Percentiles rank a stretch among this genome's conserved stretches.
These are phyloP conservation scores for Dasypolia templi DNA, from an alignment of 2,888 invertebrate genomes.

Conservation along the genomic window DNA sequence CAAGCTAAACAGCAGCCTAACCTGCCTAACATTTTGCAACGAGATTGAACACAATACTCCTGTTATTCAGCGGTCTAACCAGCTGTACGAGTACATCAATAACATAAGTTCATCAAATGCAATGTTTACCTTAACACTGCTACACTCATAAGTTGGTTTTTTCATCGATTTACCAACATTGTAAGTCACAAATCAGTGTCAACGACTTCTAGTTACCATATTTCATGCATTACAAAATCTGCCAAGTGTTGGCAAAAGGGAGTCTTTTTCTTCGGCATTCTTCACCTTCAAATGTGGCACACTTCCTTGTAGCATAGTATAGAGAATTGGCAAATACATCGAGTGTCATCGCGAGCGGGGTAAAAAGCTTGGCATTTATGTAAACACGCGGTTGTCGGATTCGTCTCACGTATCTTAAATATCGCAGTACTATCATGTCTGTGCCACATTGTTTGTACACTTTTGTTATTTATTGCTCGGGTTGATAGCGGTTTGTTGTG, in stretches of 20 bases:
- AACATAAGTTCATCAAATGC: not conserved
- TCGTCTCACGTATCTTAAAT: constrained; percentile 60
- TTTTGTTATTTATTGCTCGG: constrained; percentile 33
- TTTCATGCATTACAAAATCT: constrained; percentile 32
- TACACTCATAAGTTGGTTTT: not conserved
- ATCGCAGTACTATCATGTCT: constrained; percentile 44
- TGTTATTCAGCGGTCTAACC: not conserved
- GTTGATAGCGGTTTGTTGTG: constrained; percentile 23
- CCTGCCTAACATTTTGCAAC: not conserved
- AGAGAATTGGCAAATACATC: constrained; percentile 54
- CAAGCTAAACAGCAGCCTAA: not conserved
- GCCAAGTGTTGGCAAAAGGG: constrained; percentile 26
- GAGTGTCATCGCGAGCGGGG: constrained; percentile 39
- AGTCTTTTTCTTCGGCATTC: constrained; percentile 23
- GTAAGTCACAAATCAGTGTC: constrained; percentile 38
- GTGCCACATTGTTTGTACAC: constrained; percentile 47
- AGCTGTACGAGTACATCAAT: not conserved
- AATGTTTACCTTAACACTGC: not conserved
- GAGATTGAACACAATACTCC: not conserved
- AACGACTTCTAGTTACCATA: constrained; percentile 26
- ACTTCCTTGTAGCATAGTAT: constrained; percentile 58
- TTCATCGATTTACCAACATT: not conserved
- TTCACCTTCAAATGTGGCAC: constrained; percentile 56
- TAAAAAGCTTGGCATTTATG: constrained; percentile 59
- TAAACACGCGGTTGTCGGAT: constrained; percentile 50